These are phyloP conservation scores for Neosilurus mollespiculum DNA, from an alignment of 2,797 vertebrate species.

Conservation along the genomic window DNA sequence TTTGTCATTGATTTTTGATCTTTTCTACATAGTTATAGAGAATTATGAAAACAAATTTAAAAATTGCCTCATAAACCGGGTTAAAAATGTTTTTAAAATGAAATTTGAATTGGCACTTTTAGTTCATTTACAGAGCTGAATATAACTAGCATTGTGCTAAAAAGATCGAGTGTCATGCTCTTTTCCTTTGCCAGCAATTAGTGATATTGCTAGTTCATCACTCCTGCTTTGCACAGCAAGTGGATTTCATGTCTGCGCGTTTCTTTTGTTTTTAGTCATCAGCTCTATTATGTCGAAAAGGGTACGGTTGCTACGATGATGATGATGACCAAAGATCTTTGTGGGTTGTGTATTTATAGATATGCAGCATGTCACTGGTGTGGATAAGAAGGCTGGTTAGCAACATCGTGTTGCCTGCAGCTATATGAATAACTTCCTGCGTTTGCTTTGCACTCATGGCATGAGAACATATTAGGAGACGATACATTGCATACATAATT, in stretches of 20 bases:
- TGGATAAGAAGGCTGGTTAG: conserved; percentile 26
- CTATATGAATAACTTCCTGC: conserved; percentile 41
- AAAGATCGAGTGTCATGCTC: background rate
- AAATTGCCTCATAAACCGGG: background rate
- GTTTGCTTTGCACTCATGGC: too few relatives aligned
- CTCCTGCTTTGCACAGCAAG: background rate
- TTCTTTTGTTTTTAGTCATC: background rate
- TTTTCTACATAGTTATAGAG: too few relatives aligned
- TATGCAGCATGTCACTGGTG: conserved; percentile 12
- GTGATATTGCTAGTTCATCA: background rate
- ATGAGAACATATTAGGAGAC: background rate
- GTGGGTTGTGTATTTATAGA: conserved; percentile 49
- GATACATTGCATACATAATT: background rate
- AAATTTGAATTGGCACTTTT: background rate
- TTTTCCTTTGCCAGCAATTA: background rate
- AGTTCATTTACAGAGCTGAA: background rate
- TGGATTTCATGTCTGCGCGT: background rate
- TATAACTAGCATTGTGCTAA: background rate
- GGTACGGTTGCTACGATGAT: conserved; percentile 40
- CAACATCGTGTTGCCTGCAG: conserved; percentile 13
- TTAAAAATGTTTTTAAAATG: background rate
- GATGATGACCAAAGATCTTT: conserved; percentile 32
- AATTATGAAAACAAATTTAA: background rate
- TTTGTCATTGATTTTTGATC: background rate
- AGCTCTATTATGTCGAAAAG: conserved; percentile 16